Base-by-base conservation (phyloP, 2,113 vertebrate species). In the Vidua macroura region DNA sequence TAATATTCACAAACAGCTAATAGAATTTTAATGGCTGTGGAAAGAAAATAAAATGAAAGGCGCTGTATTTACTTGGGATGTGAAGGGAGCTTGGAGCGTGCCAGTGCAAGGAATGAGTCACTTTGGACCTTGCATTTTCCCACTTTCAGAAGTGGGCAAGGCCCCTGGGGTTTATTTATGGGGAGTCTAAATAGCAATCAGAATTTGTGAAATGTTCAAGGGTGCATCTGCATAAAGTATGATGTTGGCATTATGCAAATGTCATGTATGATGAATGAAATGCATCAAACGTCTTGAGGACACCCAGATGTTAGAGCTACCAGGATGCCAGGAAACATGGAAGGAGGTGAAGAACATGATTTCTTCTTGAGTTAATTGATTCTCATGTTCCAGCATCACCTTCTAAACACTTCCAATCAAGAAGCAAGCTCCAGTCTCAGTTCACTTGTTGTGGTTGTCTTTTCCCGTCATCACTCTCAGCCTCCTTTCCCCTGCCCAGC, bases 221-320 rank as follows among this genome's bases (percentile, higher is more conserved):
- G 96, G 96, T 93, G 95, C 95, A 97, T 97, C 97, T 97, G 97
- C 97, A 93, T 94, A 90, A 97, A 97, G 95, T 93, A 96, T 97
- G 97, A 96, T 97, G 97, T 62, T 98, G 85, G 77, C 97, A 98
- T 98, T 98, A 98, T 98, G 98, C 97, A 98, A 98, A 98, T 98
- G 95, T 92, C 97, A 97, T 60, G 86, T 97, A 81, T 97, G 97
- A 98, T 98, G 97, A 98, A 98, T 97, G 98, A 96, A 98, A 98
- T 53, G 93, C 93, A 95, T 95, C 83, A 94, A 96, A 97, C 96
- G 96, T 97, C 97, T 98, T 88, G 92, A 98, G 98, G 97, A 98
- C 95, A 98, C 96, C 97, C 98, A 98, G 98, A 97, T 98, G 98
- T 98, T 98, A 92, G 94, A 94, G 95, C 96, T 86, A 62, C 94